These are phyloP conservation scores for Ditylenchus dipsaci DNA, from an alignment of 1,140 invertebrate genomes.

Conservation along the genomic window DNA sequence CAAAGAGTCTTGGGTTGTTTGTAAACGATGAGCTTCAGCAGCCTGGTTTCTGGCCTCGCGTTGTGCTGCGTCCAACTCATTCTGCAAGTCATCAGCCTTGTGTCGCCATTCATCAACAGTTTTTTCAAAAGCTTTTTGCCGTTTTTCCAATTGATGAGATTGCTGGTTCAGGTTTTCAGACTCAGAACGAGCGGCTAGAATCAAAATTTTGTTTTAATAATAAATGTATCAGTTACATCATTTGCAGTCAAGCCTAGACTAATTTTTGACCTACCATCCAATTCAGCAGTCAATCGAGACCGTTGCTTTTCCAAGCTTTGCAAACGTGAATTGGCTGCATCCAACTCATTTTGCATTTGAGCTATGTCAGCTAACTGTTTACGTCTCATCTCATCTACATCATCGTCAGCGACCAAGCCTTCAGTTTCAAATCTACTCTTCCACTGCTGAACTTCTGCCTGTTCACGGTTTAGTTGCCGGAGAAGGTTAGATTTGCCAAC, in stretches of 20 bases:
- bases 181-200: constrained; percentile 81
- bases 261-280: constrained; percentile 68
- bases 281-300: constrained; percentile 86
- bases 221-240: too few relatives aligned
- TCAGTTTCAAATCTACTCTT: constrained; percentile 93
- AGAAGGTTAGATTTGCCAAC: constrained; percentile 67
- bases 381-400: constrained; percentile 93
- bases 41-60: constrained; percentile 98
- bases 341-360: constrained; percentile 92
- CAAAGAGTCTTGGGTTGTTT: constrained; percentile 92
- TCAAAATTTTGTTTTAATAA: too few relatives aligned
- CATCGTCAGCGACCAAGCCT: constrained; percentile 69
- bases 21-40: constrained; percentile 95
- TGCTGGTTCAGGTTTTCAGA: constrained; percentile 48
- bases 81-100: constrained; percentile 92
- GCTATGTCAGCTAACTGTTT: constrained; percentile 91
- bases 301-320: constrained; percentile 94
- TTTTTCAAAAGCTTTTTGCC: constrained; percentile 98
- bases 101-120: constrained; percentile 98
- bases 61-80: constrained; percentile 93
- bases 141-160: constrained; percentile 81
- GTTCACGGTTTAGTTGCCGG: constrained; percentile 91
- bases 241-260: too few relatives aligned
- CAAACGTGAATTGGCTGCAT: constrained; percentile 94
- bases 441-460: constrained; percentile 86